phyloP scores from a whole-genome alignment of 1,140 invertebrate species.

The Halictus rubicundus region DNA sequence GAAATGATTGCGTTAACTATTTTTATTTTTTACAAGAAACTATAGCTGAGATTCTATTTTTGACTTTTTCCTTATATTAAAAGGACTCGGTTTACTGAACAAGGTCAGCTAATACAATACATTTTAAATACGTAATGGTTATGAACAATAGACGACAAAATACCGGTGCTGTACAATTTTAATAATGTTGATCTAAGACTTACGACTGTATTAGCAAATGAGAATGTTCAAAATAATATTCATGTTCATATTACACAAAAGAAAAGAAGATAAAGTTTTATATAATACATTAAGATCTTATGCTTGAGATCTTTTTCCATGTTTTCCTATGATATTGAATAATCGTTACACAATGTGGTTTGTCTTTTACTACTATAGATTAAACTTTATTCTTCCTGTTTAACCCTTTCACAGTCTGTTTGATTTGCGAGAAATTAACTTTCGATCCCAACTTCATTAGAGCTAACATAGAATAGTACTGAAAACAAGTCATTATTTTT shows the following conservation, averaged over 20 bases:
- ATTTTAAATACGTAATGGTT: neutral
- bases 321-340: neutral
- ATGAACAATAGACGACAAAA: neutral
- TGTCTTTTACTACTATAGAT: neutral
- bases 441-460: no score
- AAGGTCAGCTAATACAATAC: neutral
- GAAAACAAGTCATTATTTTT: no score
- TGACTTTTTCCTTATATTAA: neutral
- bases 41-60: slow-evolving; percentile 3
- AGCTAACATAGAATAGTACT: no score
- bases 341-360: neutral
- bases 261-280: neutral
- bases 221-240: slow-evolving; percentile 7
- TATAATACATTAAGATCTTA: neutral
- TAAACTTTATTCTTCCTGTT: neutral
- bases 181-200: neutral
- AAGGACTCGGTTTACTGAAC: no score
- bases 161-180: neutral
- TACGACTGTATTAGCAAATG: neutral
- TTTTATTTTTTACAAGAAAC: slow-evolving; percentile 4
- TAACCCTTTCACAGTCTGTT: neutral
- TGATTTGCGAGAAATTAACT: no score
- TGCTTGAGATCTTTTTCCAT: neutral
- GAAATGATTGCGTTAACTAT: neutral
- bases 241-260: neutral